Base-by-base conservation (phyloP, 2,888 invertebrate species). In the Drosophila longiperda region DNA sequence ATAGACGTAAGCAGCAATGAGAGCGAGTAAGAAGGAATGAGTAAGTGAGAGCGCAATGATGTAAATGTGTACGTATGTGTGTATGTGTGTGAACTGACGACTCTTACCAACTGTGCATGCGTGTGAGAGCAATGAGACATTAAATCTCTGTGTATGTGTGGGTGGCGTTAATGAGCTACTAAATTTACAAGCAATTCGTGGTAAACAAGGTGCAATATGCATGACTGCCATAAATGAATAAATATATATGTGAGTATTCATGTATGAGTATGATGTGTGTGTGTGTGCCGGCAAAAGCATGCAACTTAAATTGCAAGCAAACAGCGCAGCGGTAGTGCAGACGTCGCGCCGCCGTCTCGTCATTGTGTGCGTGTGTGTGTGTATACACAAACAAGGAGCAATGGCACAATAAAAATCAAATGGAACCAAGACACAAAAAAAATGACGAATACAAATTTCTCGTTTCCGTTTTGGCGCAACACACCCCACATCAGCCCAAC, bases 391-490 rank as follows among this genome's bases (percentile, higher is more conserved):
- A 67, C 66, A 79, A 80, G 79, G 77, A 80, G 79, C 78, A 80
- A 80, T 71, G 77, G 80, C 80, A 80, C 80, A 74, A 80, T 75
- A 78, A 80, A 80, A 80, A 64, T 55, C 66, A 77, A 79, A 73
- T 70, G 69, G 42, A 69, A 77, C 64, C 58, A 80, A 79, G 77
- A 69, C 66, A 34, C 11, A 55, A 40, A 32, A 42, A 57, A 76
- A 76, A 67, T 48, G 69, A 71, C 71, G 75, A 80, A 80, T 78
- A 78, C 74, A 80, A 80, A 78, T 80, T 77, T 80, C 66, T 82
- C 74, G 68, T 67, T 79, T 77, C 77, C 73, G 80, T 66, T 77
- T 72, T 66, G 68, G 50, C 62, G 72, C 66, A 62, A 53, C 53
- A 66, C 53, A 62, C 53, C 45, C 66, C 55, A 38, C 55, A 52